Evolutionary conservation across 2,797 vertebrate genomes (phyloP).

Genomic region (Aldrovandia affinis): DNA sequence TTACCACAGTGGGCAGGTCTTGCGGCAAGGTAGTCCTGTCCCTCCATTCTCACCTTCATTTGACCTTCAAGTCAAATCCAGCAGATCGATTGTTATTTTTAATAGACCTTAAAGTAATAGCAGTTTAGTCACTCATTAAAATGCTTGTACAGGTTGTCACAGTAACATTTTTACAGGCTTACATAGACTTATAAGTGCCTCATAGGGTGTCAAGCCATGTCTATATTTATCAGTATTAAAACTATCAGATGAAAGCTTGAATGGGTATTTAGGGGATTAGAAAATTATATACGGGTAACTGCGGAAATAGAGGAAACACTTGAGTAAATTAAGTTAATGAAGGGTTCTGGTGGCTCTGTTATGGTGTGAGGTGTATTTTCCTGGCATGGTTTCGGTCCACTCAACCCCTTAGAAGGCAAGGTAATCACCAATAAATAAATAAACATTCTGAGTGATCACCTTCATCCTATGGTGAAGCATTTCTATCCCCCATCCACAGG

Average conservation of each 20-base stretch:
- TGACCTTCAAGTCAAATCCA: conserved; percentile 33
- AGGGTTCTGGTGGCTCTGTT: no score
- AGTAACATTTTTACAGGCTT: neutral
- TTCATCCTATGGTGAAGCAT: no score
- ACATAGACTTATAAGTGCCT: neutral
- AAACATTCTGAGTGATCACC: no score
- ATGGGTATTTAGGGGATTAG: neutral
- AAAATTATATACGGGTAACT: neutral
- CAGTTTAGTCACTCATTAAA: neutral
- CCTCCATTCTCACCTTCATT: conserved; percentile 15
- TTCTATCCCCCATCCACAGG: no score
- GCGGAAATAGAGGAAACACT: no score
- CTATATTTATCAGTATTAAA: neutral
- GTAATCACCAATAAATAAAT: no score
- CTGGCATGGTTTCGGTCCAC: no score
- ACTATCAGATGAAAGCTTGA: neutral
- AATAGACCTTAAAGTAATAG: conserved; percentile 41
- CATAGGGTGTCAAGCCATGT: neutral
- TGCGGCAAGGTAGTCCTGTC: conserved; percentile 31
- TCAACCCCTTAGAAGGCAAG: no score
- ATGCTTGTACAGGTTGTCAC: neutral
- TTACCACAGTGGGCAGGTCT: conserved; percentile 48
- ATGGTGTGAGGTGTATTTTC: no score
- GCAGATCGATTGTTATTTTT: conserved; percentile 51
- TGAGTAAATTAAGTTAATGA: no score